Evolutionary conservation across 2,888 invertebrate species (phyloP), one percentile per base, ranked within the genome.

Genomic region (Hoplodrina blanda): DNA sequence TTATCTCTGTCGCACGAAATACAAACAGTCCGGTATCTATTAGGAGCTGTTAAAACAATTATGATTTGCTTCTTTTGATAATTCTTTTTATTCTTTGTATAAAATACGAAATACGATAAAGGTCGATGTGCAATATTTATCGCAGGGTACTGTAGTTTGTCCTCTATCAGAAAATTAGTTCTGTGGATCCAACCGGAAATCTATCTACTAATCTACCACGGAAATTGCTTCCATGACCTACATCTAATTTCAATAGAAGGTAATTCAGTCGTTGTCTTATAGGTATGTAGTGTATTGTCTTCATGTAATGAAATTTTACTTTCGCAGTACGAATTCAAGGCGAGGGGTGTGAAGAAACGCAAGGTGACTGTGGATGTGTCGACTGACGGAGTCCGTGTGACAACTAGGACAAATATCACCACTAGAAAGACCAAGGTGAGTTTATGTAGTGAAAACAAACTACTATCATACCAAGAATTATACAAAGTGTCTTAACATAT

Each of bases 281-380:
- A 25, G 44, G n/a, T n/a, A n/a, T n/a, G n/a, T n/a, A 25, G 25
- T 2, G 53, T 33, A 69, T 56, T 50, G 33, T 60, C 30, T 53
- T 49, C 44, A 52, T 76, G 15, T 71, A 60, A 63, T 59, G 7
- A 56, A 64, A 20, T 17, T 46, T 73, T 62, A 59, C 69, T 63
- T 71, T 73, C 61, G 60, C 97, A 99, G 99, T 99, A 99, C 95
- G 99, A 99, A 95, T 99, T 99, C 97, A 99, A 99, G 96, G 98
- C 99, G 85, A 98, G 99, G 93, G 99, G 99, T 67, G 98, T 99
- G 91, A 99, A 99, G 96, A 99, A 99, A 96, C 98, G 98, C 91
- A 99, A 99, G 96, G 99, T 99, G 88, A 98, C 98, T 72, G 97
- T 99, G 81, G 98, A 98, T 86, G 98, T 99, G 80, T 99, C 99